A percentile compares a stretch with the other conserved stretches of the same genome.
phyloP scores from a whole-genome alignment of 2,113 vertebrate genomes.

The Saguinus imperator region DNA sequence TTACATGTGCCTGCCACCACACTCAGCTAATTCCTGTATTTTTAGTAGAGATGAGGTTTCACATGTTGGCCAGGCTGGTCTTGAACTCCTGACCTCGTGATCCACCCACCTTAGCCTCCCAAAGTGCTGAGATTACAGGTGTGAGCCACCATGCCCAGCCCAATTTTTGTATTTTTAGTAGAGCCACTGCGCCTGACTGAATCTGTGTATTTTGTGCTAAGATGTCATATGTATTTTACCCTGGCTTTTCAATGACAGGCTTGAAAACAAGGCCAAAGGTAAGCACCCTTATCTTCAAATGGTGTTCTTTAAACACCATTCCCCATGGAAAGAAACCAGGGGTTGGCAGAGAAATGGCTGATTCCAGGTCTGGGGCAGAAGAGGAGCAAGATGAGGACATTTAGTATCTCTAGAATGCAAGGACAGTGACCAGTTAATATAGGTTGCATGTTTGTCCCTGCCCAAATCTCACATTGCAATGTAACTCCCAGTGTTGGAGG shows the following conservation, averaged over 20 bases:
- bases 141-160: no score
- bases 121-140: no score
- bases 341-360: neutral
- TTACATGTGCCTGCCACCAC: no score
- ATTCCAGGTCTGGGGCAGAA: neutral
- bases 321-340: neutral
- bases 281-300: neutral
- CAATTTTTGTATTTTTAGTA: no score
- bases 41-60: no score
- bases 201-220: neutral
- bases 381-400: neutral
- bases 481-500: no score
- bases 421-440: neutral
- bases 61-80: no score
- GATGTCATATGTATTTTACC: neutral
- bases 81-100: no score
- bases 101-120: no score
- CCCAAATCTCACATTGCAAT: no score
- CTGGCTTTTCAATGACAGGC: neutral
- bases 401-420: neutral
- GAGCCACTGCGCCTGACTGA: neutral
- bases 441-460: no score
- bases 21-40: no score
- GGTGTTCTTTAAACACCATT: neutral
- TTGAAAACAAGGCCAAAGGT: neutral